These are phyloP conservation scores for Pyrochroa serraticornis DNA, from an alignment of 2,888 invertebrate species.

Conservation along the genomic window DNA sequence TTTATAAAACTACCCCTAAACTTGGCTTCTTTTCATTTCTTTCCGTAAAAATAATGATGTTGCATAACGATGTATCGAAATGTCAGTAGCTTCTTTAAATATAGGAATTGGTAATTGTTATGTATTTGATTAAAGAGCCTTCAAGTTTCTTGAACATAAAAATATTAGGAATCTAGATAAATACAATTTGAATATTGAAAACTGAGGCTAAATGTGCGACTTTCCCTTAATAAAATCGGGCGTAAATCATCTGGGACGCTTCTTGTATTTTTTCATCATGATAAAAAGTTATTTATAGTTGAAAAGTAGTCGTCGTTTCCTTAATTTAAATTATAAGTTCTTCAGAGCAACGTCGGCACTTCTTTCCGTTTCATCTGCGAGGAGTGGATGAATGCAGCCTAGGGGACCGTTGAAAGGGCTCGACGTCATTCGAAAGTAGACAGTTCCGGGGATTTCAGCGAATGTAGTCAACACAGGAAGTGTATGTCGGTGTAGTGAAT, in stretches of 20 bases:
- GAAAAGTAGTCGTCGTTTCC: conserved; percentile 27
- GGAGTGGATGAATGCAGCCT: conserved; percentile 22
- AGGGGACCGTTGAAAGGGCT: conserved; percentile 20
- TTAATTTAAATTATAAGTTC: conserved; percentile 27
- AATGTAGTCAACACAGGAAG: conserved; percentile 27
- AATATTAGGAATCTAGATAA: too few species aligned
- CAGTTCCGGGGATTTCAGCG: conserved; percentile 24
- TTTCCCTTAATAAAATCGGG: conserved; percentile 1
- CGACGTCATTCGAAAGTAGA: conserved; percentile 18
- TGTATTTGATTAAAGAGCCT: too few species aligned
- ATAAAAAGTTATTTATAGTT: conserved; percentile 29
- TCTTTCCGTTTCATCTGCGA: conserved; percentile 25
- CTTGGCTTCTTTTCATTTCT: too few species aligned
- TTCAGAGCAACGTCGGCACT: conserved; percentile 9
- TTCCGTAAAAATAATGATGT: too few species aligned
- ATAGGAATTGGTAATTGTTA: too few species aligned
- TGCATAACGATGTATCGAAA: too few species aligned
- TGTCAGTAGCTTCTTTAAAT: too few species aligned
- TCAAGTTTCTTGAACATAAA: too few species aligned
- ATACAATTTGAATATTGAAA: too few species aligned
- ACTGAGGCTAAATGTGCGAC: too few species aligned
- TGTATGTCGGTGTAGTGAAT: conserved; percentile 24
- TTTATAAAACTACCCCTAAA: too few species aligned
- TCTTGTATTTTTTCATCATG: conserved; percentile 24
- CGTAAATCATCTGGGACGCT: conserved; percentile 22